Evolutionary conservation across 2,888 invertebrate genomes (phyloP).

Genomic region (Euzophera pinguis): DNA sequence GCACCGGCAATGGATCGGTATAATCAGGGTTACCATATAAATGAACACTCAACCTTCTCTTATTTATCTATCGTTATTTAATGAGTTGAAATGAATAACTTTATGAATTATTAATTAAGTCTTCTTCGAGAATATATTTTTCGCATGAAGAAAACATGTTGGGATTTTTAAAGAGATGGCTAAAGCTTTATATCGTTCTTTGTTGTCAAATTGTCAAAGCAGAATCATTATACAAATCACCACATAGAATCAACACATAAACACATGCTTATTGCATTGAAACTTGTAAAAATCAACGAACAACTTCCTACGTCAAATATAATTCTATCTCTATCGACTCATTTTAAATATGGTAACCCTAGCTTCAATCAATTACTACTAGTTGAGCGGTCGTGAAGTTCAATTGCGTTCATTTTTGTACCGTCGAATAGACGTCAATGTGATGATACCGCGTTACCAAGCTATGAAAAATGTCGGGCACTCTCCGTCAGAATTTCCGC

Average conservation of each 20-base stretch:
- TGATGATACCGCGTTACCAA: constrained; percentile 8
- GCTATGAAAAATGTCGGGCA: constrained; percentile 5
- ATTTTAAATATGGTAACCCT: background rate
- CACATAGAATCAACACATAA: too few species aligned
- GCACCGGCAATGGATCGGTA: constrained; percentile 26
- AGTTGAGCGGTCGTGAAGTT: constrained; percentile 61
- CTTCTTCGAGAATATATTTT: too few species aligned
- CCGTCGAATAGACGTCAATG: constrained; percentile 30
- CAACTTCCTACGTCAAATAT: background rate
- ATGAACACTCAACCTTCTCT: background rate
- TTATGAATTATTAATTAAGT: too few species aligned
- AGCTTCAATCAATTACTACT: constrained; percentile 63
- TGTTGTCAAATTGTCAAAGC: too few species aligned
- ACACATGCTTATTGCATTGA: background rate
- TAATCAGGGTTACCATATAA: constrained; percentile 22
- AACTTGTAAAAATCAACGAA: background rate
- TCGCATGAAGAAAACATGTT: too few species aligned
- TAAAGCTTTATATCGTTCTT: too few species aligned
- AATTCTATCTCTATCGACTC: background rate
- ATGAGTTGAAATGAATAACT: too few species aligned
- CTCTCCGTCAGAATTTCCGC: background rate
- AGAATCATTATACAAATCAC: too few species aligned
- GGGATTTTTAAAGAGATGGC: too few species aligned
- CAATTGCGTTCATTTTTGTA: constrained; percentile 66
- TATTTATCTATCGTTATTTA: too few species aligned